Evolutionary conservation across 2,888 invertebrate genomes (phyloP), one percentile per base, ranked within the genome.

Genomic region (Homarus gammarus): DNA sequence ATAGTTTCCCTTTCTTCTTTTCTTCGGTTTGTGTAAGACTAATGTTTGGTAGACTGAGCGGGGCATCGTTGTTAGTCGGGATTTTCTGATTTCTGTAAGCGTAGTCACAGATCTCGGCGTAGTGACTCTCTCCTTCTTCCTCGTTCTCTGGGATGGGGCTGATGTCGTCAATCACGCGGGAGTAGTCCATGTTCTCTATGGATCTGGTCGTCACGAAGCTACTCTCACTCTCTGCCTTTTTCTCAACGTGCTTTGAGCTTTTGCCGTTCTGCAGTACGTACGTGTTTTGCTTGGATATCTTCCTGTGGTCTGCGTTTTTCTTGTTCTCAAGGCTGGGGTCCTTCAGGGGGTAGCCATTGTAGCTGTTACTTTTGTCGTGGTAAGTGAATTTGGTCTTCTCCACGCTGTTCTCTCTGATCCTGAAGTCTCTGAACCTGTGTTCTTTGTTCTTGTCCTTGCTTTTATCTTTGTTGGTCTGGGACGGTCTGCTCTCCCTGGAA

Each of bases 241-340:
- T 85, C 51, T 83, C 82, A 1, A 68, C 49, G 44, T 84, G 83
- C 31, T 88, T 88, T 49, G 84, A 84, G 31, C 68, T 77, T 31
- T 78, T 70, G 1, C 87, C 90, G 33, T 92, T 90, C 64, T 92
- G 92, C 18, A 92, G 87, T 40, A 92, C 88, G 73, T 92, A 92
- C 5, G 92, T 92, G 70, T 92, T 92, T 51, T 92, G 92, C 36
- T 92, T 92, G 40, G 92, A 92, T 33, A 92, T 31, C 56, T 92
- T 92, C 61, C 92, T 49, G 33, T 44, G 56, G 51, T 89, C 89
- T 1, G 77, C 49, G 49, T 56, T 77, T 64, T 88, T 88, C 78
- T 88, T 86, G 78, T 68, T 84, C 31, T 77, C 78, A 3, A 68
- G 72, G 31, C 77, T 38, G 1, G 73, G 38, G 31, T 84, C 83